Evolutionary conservation across 2,113 vertebrate species (phyloP), one percentile per base, ranked within the genome.

Genomic region (Scatophagus argus): DNA sequence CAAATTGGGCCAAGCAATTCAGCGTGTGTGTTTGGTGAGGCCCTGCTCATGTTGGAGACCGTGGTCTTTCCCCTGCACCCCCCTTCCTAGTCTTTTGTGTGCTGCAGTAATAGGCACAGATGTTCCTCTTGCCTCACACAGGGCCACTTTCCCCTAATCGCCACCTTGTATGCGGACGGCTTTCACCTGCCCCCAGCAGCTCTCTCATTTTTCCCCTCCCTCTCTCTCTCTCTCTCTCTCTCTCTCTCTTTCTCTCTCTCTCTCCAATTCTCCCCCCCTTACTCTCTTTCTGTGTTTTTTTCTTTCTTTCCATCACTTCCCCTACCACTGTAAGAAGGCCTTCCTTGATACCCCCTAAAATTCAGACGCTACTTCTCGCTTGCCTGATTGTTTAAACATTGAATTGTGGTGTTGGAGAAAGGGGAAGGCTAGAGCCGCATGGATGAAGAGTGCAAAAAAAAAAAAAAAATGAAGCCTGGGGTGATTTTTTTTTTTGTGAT

Each of bases 41-140:
- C 89, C 90, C 89, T 39, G 87, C 86, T 92, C 89, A 91, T 91
- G 88, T 91, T 93, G 87, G 86, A 91, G 84, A 87, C 82, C 34
- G 46, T 85, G 66, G 87, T 76, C 65, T 76, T 59, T 61, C 56
- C 83, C 72, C 44, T n/a, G 46, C 54, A 46, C 74, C 77, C 49
- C 46, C 56, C 21, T 58, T 59, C 44, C 77, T 21, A 44, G 77
- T 78, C 92, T 90, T 93, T 95, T 95, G 94, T 95, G 90, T 83
- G 87, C 79, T 87, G 80, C 79, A 61, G 92, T 93, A 94, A 95
- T 89, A 93, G 93, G 93, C 94, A 94, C 94, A 95, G 94, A 95
- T 94, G 94, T 95, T 94, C 91, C 89, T 89, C 90, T 86, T 81
- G 89, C 91, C 89, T 92, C 92, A 93, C 90, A 93, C 91, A 91